Evolutionary conservation across 2,113 vertebrate genomes (phyloP), one percentile per base, ranked within the genome.

Genomic region (Thymallus thymallus): DNA sequence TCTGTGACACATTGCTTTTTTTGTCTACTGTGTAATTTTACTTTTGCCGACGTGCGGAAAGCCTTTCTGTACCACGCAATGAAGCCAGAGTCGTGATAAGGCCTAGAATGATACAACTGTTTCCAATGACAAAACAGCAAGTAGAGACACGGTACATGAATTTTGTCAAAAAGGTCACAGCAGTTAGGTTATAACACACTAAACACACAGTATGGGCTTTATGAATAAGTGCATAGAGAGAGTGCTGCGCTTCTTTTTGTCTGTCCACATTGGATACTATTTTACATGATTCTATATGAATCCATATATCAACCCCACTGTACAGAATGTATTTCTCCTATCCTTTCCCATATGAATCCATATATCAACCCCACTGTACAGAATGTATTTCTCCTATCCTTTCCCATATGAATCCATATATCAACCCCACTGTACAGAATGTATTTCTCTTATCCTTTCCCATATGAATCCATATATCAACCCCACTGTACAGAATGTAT

Each of bases 1-100:
- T 89, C 84, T 88, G 78, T 80, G 81, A 74, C 87, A 85, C 84
- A 71, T 86, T 82, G 88, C n/a, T 76, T 87, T 89, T 90, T 92
- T 78, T 87, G 80, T 88, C 76, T 78, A 78, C 73, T 79, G 77
- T 68, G 74, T 86, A 73, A 81, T 88, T 90, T 75, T 65, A 80
- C 80, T 88, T 86, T 83, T 82, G 69, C 79, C 89, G 81, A 93
- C 85, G 23, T 83, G 87, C 80, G 29, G 77, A 83, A 83, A 83
- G 80, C 70, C 68, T 69, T 83, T 86, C 16, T 73, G 29, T 35
- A 76, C 4, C 68, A 70, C 77, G 68, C 63, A 23, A 46, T n/a
- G 46, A 67, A 75, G 29, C 71, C 10, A 76, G 76, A 80, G 76
- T 77, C 12, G 32, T 32, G 41, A 80, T 71, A 63, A 81, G 78